phyloP scores from a whole-genome alignment of 2,113 vertebrate species.

The Menura novaehollandiae region DNA sequence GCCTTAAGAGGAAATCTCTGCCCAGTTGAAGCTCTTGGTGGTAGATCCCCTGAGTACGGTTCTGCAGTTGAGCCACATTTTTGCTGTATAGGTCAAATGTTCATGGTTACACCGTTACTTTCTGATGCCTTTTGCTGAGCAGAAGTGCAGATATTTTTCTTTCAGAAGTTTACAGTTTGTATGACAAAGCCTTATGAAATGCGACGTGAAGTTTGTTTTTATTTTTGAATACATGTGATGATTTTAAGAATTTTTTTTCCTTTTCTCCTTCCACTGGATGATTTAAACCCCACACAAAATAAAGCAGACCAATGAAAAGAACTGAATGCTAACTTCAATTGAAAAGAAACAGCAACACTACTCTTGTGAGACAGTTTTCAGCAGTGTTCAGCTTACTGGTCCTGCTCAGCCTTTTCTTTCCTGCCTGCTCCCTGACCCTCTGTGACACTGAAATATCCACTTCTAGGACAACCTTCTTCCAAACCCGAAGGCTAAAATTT shows the following conservation, averaged over 20 bases:
- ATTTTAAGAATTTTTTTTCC: background rate
- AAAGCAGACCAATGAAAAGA: slow-evolving; percentile 31
- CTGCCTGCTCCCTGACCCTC: slow-evolving; percentile 28
- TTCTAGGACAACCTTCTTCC: slow-evolving; percentile 49
- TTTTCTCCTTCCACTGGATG: slow-evolving; percentile 18
- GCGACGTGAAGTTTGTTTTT: background rate
- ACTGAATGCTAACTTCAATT: background rate
- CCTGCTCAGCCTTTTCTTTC: slow-evolving; percentile 15
- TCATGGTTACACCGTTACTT: background rate
- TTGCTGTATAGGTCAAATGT: slow-evolving; percentile 20
- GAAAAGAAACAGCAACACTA: background rate
- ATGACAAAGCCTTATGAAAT: background rate
- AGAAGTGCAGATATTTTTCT: slow-evolving; percentile 35
- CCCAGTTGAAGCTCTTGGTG: slow-evolving; percentile 4
- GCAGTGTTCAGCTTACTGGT: slow-evolving; percentile 9
- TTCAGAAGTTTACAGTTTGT: background rate
- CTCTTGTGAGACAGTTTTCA: slow-evolving; percentile 14
- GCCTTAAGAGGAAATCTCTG: slow-evolving; percentile 43
- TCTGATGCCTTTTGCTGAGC: slow-evolving; percentile 30
- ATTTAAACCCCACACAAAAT: background rate
- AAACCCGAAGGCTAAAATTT: slow-evolving; percentile 1
- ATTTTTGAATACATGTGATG: background rate
- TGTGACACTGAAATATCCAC: slow-evolving; percentile 34
- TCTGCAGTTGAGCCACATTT: background rate
- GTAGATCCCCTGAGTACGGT: background rate